phyloP scores from a whole-genome alignment of 2,797 vertebrate species.

The Gymnoscopelus braueri region DNA sequence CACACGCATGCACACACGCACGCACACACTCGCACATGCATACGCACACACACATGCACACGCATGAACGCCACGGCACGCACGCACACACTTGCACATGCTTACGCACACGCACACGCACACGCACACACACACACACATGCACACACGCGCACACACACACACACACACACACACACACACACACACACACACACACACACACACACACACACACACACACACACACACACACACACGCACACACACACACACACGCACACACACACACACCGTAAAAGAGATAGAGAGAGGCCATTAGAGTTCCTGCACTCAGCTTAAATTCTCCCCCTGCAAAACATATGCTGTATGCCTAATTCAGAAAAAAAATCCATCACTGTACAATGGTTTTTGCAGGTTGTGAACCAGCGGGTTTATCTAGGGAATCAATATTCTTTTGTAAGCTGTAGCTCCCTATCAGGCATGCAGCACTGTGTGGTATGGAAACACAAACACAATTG shows the following conservation, averaged over 20 bases:
- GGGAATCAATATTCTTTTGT: constrained; percentile 64
- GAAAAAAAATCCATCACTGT: constrained; percentile 63
- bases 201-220: background rate
- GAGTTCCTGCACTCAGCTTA: constrained; percentile 51
- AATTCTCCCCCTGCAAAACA: constrained; percentile 53
- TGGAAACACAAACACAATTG: constrained; percentile 58
- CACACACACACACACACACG: constrained; percentile 42
- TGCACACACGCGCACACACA: background rate
- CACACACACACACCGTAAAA: background rate
- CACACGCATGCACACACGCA: constrained; percentile 7
- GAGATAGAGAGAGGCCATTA: constrained; percentile 44
- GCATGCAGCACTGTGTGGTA: constrained; percentile 50
- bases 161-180: constrained; percentile 36
- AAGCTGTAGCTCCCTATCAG: constrained; percentile 50
- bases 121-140: constrained; percentile 13
- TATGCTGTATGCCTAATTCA: constrained; percentile 65
- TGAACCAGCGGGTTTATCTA: constrained; percentile 59
- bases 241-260: constrained; percentile 17
- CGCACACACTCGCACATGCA: background rate
- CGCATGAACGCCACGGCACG: too few relatives aligned
- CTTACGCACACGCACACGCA: background rate
- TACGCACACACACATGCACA: constrained; percentile 40
- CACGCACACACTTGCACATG: too few relatives aligned
- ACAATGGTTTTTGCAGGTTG: constrained; percentile 56
- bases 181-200: background rate